Evolutionary conservation across 2,113 vertebrate genomes (phyloP).

Genomic region (Neogobius melanostomus): DNA sequence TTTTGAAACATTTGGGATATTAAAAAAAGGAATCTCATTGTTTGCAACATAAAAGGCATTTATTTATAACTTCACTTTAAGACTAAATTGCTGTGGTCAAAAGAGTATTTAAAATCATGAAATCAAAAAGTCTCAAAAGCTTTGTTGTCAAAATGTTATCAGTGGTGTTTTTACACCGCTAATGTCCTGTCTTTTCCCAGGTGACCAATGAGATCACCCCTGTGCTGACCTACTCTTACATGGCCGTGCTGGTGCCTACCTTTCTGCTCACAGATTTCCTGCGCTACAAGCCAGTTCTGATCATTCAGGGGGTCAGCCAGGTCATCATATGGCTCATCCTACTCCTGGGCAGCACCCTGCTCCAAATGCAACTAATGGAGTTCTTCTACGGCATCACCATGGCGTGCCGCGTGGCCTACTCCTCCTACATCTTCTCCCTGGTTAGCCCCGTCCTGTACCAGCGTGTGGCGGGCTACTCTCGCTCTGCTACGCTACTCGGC

Average conservation of each 20-base stretch:
- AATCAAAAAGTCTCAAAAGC: too few species aligned
- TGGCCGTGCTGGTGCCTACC: constrained; percentile 87
- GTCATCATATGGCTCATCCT: constrained; percentile 89
- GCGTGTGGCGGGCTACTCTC: constrained; percentile 89
- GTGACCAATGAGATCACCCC: constrained; percentile 92
- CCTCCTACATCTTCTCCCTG: constrained; percentile 96
- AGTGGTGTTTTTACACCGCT: background rate
- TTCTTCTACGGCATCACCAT: constrained; percentile 91
- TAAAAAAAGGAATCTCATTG: background rate
- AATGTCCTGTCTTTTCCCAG: constrained; percentile 60
- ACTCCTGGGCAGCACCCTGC: constrained; percentile 75
- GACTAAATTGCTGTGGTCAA: too few species aligned
- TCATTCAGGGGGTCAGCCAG: constrained; percentile 88
- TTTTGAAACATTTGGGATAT: too few species aligned
- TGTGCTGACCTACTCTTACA: constrained; percentile 90
- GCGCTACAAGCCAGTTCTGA: constrained; percentile 90
- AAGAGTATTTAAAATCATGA: too few species aligned
- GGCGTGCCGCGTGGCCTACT: constrained; percentile 94
- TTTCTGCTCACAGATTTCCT: constrained; percentile 92
- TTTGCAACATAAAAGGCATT: background rate
- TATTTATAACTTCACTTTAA: too few species aligned
- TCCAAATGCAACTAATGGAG: constrained; percentile 95
- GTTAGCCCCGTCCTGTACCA: constrained; percentile 83
- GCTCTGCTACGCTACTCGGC: constrained; percentile 84
- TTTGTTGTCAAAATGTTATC: background rate